Evolutionary conservation across 2,888 invertebrate genomes (phyloP).

Genomic region (Nemurella pictetii): DNA sequence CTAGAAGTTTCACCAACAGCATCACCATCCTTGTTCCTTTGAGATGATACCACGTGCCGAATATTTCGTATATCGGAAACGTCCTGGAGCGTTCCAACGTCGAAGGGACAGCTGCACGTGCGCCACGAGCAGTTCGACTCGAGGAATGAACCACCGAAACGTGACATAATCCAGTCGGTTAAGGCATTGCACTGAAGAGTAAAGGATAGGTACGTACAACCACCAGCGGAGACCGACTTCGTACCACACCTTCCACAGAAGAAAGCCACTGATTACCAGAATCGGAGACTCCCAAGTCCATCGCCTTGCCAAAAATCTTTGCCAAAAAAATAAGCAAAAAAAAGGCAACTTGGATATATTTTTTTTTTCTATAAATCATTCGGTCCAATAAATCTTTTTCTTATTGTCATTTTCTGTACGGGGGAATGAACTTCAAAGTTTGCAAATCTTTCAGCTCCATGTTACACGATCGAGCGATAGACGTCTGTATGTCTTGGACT

Average conservation of each 20-base stretch:
- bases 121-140: neutral
- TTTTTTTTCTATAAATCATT: neutral
- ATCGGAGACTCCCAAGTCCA: neutral
- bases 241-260: neutral
- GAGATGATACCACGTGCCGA: too few species aligned
- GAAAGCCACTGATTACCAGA: neutral
- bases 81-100: too few species aligned
- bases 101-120: neutral
- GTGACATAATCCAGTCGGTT: too few species aligned
- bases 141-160: too few species aligned
- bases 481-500: too few species aligned
- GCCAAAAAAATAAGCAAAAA: neutral
- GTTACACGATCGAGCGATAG: neutral
- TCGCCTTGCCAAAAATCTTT: neutral
- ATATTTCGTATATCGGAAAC: too few species aligned
- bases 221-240: neutral
- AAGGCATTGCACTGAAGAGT: too few species aligned
- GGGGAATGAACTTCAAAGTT: slow-evolving; percentile 28
- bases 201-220: too few species aligned
- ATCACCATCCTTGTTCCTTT: too few species aligned
- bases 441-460: slow-evolving; percentile 19
- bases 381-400: neutral
- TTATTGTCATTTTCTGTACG: slow-evolving; percentile 25
- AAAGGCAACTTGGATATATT: neutral
- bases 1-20: neutral